Base-by-base conservation (phyloP, 2,888 invertebrate species). In the Mimachlamys varia region DNA sequence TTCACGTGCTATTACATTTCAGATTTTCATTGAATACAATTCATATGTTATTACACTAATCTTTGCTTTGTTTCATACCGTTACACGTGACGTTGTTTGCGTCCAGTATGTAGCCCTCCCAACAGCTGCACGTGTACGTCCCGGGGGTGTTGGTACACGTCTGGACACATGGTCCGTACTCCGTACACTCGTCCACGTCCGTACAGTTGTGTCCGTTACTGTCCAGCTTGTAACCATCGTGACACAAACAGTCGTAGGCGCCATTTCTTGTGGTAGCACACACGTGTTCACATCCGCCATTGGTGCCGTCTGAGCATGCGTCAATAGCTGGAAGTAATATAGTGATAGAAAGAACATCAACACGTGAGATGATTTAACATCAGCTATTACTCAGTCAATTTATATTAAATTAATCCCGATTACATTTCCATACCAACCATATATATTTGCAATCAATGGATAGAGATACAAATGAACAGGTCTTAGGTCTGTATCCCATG, bases 131-230 rank as follows among this genome's bases (percentile, higher is more conserved):
- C 76, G 76, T 76, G 76, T 76, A 76, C 76, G 76, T 76, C 76
- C 76, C 76, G 76, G 76, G 76, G 76, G 27, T 7, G 76, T 76
- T 76, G 17, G 7, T 76, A 76, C 76, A 76, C 76, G 76, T 76
- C 76, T 76, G 76, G 76, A 33, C 76, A 76, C 76, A 76, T 33
- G 15, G 76, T 15, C 76, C 13, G 7, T 13, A 15, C 33, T 76
- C 76, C 76, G 76, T 76, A 76, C 76, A 76, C 76, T 76, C 76
- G 76, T 76, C 76, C 76, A 76, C 76, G 76, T 76, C 76, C 5
- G 76, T 33, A 76, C 76, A 76, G 76, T 76, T 76, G 76, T 76
- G 76, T 76, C 76, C 76, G 27, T 76, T 76, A 27, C 27, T 76
- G 76, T 19, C 33, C 27, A 76, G 76, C 33, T 76, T 76, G 33